Evolutionary conservation across 2,797 vertebrate genomes (phyloP).

Genomic region (Parotocinclus haroldoi): DNA sequence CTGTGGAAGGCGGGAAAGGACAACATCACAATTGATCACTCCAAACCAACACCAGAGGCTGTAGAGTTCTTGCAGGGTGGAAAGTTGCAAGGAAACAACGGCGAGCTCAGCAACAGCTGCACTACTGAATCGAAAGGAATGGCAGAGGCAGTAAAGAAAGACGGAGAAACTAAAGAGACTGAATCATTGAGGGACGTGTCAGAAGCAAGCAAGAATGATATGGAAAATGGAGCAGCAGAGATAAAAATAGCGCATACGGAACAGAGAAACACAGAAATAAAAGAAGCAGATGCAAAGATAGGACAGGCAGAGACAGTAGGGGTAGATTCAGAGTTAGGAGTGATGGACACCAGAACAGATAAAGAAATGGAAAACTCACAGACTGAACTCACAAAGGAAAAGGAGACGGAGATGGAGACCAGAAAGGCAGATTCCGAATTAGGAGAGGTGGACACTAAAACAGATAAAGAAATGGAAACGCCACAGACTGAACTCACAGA

Average conservation of each 20-base stretch:
- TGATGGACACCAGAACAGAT: not conserved
- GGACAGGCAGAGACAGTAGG: not conserved
- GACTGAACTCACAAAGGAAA: not conserved
- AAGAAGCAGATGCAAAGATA: not conserved
- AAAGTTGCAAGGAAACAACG: conserved; percentile 2
- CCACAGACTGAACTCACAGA: too few relatives aligned
- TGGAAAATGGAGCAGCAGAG: not conserved
- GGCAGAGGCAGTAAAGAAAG: not conserved
- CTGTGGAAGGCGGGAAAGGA: conserved; percentile 95
- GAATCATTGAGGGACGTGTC: not conserved
- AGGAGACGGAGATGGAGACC: not conserved
- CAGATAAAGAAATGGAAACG: not conserved
- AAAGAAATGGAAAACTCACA: not conserved
- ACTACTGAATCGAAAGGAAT: conserved; percentile 1
- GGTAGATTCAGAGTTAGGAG: not conserved
- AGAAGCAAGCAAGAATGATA: not conserved
- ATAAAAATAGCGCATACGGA: not conserved
- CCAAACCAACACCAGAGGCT: conserved; percentile 80
- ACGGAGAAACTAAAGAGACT: not conserved
- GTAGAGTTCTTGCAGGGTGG: conserved; percentile 66
- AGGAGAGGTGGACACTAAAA: not conserved
- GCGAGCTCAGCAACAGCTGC: conserved; percentile 36
- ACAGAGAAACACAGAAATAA: not conserved
- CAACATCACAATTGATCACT: conserved; percentile 81
- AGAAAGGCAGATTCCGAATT: not conserved